Conservation (phyloP, 2,113 vertebrate genomes). For the Rhagologus leucostigma region DNA sequence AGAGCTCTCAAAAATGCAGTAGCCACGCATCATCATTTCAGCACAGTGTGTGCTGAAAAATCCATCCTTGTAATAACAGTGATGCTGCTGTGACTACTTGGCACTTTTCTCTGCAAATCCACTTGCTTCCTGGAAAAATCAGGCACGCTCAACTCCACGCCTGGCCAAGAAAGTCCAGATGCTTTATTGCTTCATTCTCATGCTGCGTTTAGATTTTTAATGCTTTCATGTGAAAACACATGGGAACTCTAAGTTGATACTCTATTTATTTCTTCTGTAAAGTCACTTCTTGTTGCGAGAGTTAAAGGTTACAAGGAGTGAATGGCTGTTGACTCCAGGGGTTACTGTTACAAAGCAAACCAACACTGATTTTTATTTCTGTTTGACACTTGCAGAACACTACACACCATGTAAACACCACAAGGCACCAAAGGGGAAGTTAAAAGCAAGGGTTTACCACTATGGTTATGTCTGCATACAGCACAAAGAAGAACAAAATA, state of each 20-base stretch:
- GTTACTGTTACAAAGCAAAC: background rate
- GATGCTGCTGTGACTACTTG: conserved; percentile 4
- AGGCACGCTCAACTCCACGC: background rate
- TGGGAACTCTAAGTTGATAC: background rate
- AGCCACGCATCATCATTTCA: background rate
- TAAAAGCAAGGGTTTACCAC: background rate
- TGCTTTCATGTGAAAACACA: conserved; percentile 20
- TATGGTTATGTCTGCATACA: background rate
- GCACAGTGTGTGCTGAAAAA: background rate
- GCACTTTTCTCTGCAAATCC: conserved; percentile 25
- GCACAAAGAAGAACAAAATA: background rate
- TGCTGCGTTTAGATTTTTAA: background rate
- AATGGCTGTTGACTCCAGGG: background rate
- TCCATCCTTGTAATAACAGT: background rate
- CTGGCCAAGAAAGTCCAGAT: conserved; percentile 45
- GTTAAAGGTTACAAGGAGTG: background rate
- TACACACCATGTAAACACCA: background rate
- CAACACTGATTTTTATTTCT: conserved; percentile 27
- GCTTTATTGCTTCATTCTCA: conserved; percentile 9
- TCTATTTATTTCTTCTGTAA: conserved; percentile 26
- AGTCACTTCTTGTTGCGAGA: background rate
- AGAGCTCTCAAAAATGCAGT: background rate
- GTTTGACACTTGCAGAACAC: background rate
- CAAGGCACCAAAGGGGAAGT: background rate
- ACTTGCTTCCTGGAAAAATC: conserved; percentile 52